These are phyloP conservation scores for Nomada lathburiana DNA, from an alignment of 2,888 invertebrate species.

Conservation along the genomic window DNA sequence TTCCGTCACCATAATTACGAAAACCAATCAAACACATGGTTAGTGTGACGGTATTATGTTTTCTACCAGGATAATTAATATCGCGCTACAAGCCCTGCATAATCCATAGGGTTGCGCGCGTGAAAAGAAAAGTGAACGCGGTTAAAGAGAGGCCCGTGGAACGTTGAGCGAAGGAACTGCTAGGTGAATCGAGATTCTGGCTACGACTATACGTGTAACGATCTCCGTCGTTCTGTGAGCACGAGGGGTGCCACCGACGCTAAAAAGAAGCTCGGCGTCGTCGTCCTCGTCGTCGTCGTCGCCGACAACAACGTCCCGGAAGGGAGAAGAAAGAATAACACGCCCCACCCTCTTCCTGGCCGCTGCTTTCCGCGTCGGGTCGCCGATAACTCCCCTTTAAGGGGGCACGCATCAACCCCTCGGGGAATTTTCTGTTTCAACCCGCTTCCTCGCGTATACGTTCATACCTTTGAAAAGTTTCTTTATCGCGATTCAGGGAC, in stretches of 20 bases:
- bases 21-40: constrained; percentile 28
- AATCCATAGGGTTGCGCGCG: too few species aligned
- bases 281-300: constrained; percentile 12
- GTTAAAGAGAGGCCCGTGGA: too few species aligned
- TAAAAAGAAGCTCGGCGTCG: constrained; percentile 51
- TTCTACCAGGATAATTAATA: too few species aligned
- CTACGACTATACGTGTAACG: constrained; percentile 46
- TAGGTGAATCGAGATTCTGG: constrained; percentile 15
- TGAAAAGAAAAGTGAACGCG: too few species aligned
- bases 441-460: constrained; percentile 2
- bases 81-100: neutral
- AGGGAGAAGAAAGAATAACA: constrained; percentile 55
- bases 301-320: constrained; percentile 17
- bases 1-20: constrained; percentile 28
- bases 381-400: constrained; percentile 51
- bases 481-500: constrained; percentile 1
- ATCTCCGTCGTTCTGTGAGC: constrained; percentile 36
- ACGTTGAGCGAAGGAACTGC: too few species aligned
- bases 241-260: constrained; percentile 29
- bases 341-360: constrained; percentile 23
- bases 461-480: neutral
- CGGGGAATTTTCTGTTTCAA: constrained; percentile 34
- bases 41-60: too few species aligned
- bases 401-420: constrained; percentile 28
- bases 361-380: constrained; percentile 25